Evolutionary conservation across 2,113 vertebrate species (phyloP).

Genomic region (Atlantisia rogersi): DNA sequence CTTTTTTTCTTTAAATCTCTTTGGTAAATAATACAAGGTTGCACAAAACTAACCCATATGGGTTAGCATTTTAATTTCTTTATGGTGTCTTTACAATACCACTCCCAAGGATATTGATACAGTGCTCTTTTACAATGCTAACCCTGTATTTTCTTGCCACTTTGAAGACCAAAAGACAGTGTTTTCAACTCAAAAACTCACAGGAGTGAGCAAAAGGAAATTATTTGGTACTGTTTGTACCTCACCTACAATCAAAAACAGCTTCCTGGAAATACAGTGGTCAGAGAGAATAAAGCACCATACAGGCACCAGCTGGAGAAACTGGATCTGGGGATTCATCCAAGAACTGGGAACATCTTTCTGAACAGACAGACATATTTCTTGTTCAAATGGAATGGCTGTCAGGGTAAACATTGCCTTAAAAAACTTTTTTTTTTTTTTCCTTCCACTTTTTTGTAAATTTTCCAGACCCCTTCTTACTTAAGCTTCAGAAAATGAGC

Average conservation of each 20-base stretch:
- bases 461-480: background rate
- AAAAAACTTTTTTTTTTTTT: background rate
- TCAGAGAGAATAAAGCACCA: slow-evolving; percentile 25
- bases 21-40: background rate
- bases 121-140: background rate
- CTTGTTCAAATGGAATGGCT: slow-evolving; percentile 21
- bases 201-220: background rate
- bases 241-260: background rate
- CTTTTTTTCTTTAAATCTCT: background rate
- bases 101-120: background rate
- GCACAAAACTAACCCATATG: background rate
- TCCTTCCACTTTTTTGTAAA: background rate
- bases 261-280: slow-evolving; percentile 22
- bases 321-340: slow-evolving; percentile 52
- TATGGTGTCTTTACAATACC: background rate
- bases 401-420: slow-evolving; percentile 38
- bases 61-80: background rate
- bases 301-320: slow-evolving; percentile 50
- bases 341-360: slow-evolving; percentile 47
- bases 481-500: background rate
- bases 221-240: background rate
- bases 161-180: background rate
- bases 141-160: background rate
- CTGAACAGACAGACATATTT: slow-evolving; percentile 34
- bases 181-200: background rate